A percentile compares a stretch with the other conserved stretches of the same genome.
Evolutionary conservation across 2,797 vertebrate genomes (phyloP).

Genomic region (Halcyon smyrnensis): DNA sequence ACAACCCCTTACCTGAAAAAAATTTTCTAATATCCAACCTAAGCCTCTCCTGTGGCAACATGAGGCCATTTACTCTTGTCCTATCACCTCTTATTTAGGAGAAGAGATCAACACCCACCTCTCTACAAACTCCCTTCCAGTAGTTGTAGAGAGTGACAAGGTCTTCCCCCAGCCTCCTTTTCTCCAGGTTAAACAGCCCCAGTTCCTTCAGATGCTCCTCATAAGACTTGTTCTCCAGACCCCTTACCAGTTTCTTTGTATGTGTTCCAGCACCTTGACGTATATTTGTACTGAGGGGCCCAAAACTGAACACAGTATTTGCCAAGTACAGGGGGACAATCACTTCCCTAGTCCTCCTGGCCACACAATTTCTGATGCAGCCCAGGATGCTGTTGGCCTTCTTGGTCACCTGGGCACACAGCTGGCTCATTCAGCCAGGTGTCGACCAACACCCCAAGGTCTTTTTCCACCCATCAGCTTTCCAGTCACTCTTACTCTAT

Average conservation of each 20-base stretch:
- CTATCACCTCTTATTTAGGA: background rate
- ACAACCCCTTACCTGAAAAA: background rate
- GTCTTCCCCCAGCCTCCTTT: accelerated
- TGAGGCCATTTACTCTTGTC: background rate
- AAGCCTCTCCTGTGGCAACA: background rate
- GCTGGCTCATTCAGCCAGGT: too few species aligned
- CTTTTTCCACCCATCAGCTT: too few species aligned
- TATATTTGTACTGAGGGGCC: background rate
- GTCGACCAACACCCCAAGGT: too few species aligned
- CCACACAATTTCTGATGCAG: background rate
- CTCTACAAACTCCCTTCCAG: too few species aligned
- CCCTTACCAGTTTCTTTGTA: background rate
- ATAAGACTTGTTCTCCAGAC: background rate
- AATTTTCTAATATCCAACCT: background rate
- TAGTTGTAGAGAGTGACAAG: background rate
- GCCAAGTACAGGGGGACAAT: background rate
- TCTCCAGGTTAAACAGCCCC: background rate
- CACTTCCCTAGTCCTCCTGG: background rate
- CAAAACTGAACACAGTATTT: background rate
- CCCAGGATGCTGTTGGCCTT: background rate
- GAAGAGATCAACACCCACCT: too few species aligned
- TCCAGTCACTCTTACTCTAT: too few species aligned
- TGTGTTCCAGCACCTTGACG: background rate
- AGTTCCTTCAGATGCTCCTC: background rate
- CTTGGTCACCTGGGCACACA: too few species aligned